A percentile compares a stretch with the other conserved stretches of the same genome.
Evolutionary conservation across 2,888 invertebrate genomes (phyloP).

Genomic region (Leuctra nigra): DNA sequence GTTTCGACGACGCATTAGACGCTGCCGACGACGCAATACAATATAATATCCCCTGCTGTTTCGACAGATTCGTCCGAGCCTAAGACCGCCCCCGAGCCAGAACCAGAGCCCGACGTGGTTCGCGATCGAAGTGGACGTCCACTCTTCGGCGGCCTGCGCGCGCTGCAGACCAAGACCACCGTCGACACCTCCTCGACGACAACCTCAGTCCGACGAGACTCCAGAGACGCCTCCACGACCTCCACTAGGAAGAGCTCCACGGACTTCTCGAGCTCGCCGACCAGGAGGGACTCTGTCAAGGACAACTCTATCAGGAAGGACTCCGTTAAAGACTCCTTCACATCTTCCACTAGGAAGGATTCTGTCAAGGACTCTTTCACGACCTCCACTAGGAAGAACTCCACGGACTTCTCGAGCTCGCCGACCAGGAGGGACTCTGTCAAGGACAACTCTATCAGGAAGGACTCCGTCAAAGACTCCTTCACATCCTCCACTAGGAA

Average conservation of each 20-base stretch:
- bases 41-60: too few species aligned
- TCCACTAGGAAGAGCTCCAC: not conserved
- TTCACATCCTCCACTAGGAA: conserved; percentile 17
- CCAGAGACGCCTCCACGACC: conserved; percentile 11
- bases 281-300: not conserved
- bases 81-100: not conserved
- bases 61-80: not conserved
- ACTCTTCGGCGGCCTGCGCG: conserved; percentile 39
- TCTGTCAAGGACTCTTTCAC: not conserved
- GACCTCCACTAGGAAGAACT: conserved; percentile 12
- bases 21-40: too few species aligned
- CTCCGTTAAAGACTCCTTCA: not conserved
- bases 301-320: conserved; percentile 6
- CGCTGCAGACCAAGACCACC: conserved; percentile 33
- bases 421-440: conserved; percentile 3
- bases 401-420: too few species aligned
- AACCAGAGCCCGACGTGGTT: conserved; percentile 23
- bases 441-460: conserved; percentile 6
- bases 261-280: conserved; percentile 15
- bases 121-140: conserved; percentile 38
- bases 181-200: conserved; percentile 15
- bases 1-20: too few species aligned
- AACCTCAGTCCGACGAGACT: conserved; percentile 10
- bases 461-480: not conserved
- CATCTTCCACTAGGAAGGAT: conserved; percentile 13